These are phyloP conservation scores for Heliocidaris erythrogramma DNA, from an alignment of 35 echinoderm and acorn worm species.

Conservation along the genomic window DNA sequence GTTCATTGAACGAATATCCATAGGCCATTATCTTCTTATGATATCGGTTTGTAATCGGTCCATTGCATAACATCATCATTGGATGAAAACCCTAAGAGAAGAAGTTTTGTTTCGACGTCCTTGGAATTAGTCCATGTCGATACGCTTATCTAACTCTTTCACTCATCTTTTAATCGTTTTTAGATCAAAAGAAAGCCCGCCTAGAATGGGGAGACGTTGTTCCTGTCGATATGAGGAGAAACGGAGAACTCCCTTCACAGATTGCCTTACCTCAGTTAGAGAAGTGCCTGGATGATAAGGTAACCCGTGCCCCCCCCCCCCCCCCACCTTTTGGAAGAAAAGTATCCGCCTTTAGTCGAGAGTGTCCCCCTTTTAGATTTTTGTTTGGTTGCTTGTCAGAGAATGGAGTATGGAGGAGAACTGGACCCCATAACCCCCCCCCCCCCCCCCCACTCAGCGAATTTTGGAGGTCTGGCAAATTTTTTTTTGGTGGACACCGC, in stretches of 20 bases:
- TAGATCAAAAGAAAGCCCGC: slow-evolving; percentile 28
- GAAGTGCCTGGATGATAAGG: neutral
- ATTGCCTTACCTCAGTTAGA: neutral
- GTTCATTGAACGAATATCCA: neutral
- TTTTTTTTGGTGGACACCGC: no score
- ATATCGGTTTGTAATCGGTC: slow-evolving; percentile 8
- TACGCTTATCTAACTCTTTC: neutral
- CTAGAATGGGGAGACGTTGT: neutral
- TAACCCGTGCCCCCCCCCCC: no score
- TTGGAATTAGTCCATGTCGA: neutral
- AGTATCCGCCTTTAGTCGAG: no score
- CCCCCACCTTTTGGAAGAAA: no score
- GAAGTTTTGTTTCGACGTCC: slow-evolving; percentile 26
- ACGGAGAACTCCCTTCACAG: neutral
- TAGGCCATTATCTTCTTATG: neutral
- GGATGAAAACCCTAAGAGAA: neutral
- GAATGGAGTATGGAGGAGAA: no score
- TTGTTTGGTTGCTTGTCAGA: no score
- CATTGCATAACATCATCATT: slow-evolving; percentile 23
- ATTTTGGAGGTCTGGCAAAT: no score
- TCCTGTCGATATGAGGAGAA: neutral
- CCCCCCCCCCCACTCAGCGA: no score
- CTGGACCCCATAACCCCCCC: no score
- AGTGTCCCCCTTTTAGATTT: no score
- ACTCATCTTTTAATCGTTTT: neutral